A percentile compares a stretch with the other conserved stretches of the same genome.
Evolutionary conservation across 1,140 invertebrate species (phyloP).

Genomic region (Philopotamus ludificatus): DNA sequence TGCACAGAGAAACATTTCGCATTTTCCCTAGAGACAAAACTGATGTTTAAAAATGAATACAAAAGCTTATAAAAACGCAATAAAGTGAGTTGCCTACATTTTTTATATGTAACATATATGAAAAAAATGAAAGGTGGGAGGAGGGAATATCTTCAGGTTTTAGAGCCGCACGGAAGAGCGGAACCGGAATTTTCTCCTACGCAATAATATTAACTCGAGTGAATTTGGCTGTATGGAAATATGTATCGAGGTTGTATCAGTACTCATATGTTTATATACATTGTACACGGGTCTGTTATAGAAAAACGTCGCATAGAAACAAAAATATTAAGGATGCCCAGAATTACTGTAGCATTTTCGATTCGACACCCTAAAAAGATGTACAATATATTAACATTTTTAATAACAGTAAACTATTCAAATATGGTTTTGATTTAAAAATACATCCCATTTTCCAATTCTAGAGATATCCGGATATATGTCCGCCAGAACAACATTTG

Average conservation of each 20-base stretch:
- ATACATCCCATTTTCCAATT: no score
- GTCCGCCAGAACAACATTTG: no score
- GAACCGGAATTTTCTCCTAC: background rate
- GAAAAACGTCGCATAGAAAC: background rate
- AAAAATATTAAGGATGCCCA: background rate
- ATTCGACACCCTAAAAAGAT: no score
- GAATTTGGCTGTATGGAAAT: background rate
- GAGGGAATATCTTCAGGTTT: background rate
- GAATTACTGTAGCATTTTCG: background rate
- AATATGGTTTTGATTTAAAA: no score
- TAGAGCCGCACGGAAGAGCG: background rate
- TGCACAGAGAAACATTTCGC: background rate
- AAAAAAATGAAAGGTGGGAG: background rate
- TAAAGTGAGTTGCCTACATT: slow-evolving; percentile 21
- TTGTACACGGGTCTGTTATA: background rate
- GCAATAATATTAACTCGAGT: slow-evolving; percentile 2
- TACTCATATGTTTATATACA: background rate
- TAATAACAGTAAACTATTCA: no score
- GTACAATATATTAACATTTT: no score
- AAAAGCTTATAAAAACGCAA: slow-evolving; percentile 24
- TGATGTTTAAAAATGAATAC: slow-evolving; percentile 27
- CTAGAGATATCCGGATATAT: no score
- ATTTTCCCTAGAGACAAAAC: background rate
- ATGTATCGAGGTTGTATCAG: background rate
- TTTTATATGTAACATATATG: background rate